Base-by-base conservation (phyloP, 92 coral and sea anemone species). In the Porites evermanni region DNA sequence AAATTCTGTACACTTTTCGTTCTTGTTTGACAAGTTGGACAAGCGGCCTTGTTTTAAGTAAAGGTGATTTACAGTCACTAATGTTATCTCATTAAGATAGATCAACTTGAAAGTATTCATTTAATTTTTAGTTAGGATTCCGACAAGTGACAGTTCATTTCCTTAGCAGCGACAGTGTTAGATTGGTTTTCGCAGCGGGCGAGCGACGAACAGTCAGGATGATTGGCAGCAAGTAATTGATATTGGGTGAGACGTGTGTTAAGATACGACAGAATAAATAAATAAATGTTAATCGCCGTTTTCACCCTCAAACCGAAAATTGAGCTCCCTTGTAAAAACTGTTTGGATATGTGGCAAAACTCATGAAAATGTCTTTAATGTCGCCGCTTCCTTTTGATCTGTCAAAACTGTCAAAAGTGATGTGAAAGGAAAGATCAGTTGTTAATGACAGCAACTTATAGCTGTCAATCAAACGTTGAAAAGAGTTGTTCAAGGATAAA, bases 111-210 rank as follows among this genome's bases (percentile, higher is more conserved):
- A 94, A 94, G 93, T 94, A 94, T 94, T 94, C 98, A 93, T 94
- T 94, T 94, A 94, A 94, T 92, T 94, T 94, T 94, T 92, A 83
- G 91, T 91, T 91, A 85, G 95, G 88, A 94, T 89, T 90, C 96
- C 87, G 84, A 71, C 83, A 74, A 83, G 79, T 94, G 98, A 92
- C 98, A 94, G 95, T 91, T 94, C 95, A 89, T 91, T 94, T 94
- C 98, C 98, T 94, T 83, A 81, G 86, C 91, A 79, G 70, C 93
- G 91, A 85, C 92, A 88, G 79, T 84, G 87, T 88, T 77, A 90
- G 98, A 94, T 94, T 94, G 98, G 98, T 94, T 94, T 94, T 91
- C 98, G 84, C 96, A 85, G 94, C 93, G 88, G 95, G 98, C 88
- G 88, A 94, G 93, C 94, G 87, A 84, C 68, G 74, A 88, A 84